Evolutionary conservation across 2,797 vertebrate species (phyloP), one percentile per base, ranked within the genome.

Genomic region (Notolabrus celidotus): DNA sequence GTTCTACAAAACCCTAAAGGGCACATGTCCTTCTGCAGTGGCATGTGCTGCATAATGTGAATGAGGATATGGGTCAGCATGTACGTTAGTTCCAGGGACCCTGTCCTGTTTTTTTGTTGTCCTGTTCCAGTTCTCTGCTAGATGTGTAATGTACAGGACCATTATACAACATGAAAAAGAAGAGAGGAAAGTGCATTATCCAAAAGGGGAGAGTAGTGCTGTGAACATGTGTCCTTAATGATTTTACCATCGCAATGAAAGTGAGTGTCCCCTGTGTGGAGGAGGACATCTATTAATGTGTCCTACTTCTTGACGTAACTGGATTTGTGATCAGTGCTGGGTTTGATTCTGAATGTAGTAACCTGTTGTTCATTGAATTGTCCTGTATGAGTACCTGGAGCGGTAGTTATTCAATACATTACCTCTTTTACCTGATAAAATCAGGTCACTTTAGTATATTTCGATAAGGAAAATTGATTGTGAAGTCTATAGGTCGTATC

Each of bases 251-350:
- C 16, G 46, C 36, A 58, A 17, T 59, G 36, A 22, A 19, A 16
- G 25, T 58, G 57, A 67, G 20, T 25, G 5, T 42, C 0, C 33
- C 45, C 19, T 34, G n/a, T 31, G 45, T 52, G 55, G 60, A 1
- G 14, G 16, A 46, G 51, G 56, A 36, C 19, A 31, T 34, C 73
- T 51, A 38, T 71, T 49, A 56, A 67, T 19, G 16, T 57, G 43
- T 60, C 19, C 50, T 72, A 39, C 49, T 67, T 67, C 46, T 23
- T 43, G 20, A 67, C 31, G 43, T 31, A 36, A 54, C 41, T 70
- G 25, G 51, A 74, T 67, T 58, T 29, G 39, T 67, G 51, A 67
- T 56, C 22, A 45, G 29, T 1, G 0, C 16, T 0, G 6, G 41
- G 20, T 64, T 64, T 49, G 12, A 38, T 38, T 29, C 15, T 22